Percentiles rank a stretch among this genome's conserved stretches.
Conservation (phyloP, 2,888 invertebrate species). For the Phengaris arion region DNA sequence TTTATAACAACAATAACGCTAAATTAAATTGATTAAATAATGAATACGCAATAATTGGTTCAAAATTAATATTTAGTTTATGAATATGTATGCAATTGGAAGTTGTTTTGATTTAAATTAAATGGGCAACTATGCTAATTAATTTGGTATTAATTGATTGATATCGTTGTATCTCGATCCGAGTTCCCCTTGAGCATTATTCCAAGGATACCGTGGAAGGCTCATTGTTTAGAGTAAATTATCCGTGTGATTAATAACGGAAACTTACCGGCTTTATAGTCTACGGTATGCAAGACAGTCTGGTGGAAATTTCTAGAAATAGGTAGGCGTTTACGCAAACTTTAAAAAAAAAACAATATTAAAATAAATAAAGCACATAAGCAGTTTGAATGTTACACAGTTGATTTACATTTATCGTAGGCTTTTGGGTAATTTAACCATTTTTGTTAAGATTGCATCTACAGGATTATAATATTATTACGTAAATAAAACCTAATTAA, state of each 20-base stretch:
- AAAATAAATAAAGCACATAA: no score
- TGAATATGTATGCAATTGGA: background rate
- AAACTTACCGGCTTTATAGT: slow-evolving; percentile 53
- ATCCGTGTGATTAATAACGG: slow-evolving; percentile 66
- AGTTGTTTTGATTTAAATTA: slow-evolving; percentile 7
- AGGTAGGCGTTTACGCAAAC: no score
- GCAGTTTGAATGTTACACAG: no score
- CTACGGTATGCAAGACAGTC: slow-evolving; percentile 11
- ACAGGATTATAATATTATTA: no score
- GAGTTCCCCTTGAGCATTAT: slow-evolving; percentile 43
- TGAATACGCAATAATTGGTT: background rate
- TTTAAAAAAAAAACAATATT: no score
- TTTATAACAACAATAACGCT: background rate
- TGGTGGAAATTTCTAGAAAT: background rate
- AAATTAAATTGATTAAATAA: background rate
- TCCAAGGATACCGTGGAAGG: slow-evolving; percentile 43
- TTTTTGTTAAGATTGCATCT: no score
- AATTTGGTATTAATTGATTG: slow-evolving; percentile 22
- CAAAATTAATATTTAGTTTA: background rate
- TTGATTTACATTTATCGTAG: no score
- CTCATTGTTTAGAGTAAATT: slow-evolving; percentile 63
- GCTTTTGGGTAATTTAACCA: no score
- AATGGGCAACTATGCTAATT: slow-evolving; percentile 23
- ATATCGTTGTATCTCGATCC: slow-evolving; percentile 25
- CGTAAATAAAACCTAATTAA: no score